phyloP scores from a whole-genome alignment of 2,113 vertebrate species.

The Mungos mungo region DNA sequence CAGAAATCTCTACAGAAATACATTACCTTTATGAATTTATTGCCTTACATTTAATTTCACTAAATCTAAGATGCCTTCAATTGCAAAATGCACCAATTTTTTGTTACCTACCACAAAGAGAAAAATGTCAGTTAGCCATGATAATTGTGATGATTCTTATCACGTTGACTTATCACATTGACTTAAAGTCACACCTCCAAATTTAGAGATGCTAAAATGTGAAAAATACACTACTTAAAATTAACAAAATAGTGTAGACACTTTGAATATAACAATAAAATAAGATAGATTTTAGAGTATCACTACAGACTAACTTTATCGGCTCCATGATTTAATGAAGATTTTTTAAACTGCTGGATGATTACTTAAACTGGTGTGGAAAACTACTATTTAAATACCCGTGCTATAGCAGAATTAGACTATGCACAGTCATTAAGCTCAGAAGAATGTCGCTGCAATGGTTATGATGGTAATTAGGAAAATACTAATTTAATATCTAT shows the following conservation, averaged over 20 bases:
- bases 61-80: not conserved
- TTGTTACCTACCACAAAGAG: not conserved
- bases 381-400: constrained; percentile 19
- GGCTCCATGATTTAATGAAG: not conserved
- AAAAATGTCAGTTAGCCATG: not conserved
- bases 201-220: not conserved
- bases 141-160: not conserved
- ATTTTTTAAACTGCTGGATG: not conserved
- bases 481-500: not conserved
- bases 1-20: not conserved
- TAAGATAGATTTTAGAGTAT: not conserved
- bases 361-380: not conserved
- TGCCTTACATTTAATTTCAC: not conserved
- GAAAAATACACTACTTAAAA: not conserved
- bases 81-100: not conserved
- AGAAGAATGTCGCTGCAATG: not conserved
- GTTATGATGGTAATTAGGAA: not conserved
- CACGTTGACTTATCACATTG: not conserved
- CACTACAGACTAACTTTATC: not conserved
- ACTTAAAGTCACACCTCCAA: not conserved
- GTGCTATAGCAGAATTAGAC: not conserved
- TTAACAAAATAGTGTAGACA: not conserved
- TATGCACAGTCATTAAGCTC: not conserved
- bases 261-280: constrained; percentile 14
- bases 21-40: not conserved